Conservation (phyloP, 2,113 vertebrate species). For the Eonycteris spelaea region DNA sequence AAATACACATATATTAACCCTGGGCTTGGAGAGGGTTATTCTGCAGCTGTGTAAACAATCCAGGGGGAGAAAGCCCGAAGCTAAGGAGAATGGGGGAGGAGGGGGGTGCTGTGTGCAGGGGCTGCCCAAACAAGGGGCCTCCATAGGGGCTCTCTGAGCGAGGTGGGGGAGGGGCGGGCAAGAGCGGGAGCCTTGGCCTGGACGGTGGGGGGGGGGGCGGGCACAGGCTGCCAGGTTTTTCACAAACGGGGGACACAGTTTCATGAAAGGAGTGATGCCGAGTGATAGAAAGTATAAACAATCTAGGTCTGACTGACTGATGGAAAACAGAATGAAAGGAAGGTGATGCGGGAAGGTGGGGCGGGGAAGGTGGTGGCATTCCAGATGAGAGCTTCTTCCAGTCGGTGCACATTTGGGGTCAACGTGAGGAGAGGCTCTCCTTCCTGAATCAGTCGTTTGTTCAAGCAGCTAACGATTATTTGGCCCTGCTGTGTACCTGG, state of each 20-base stretch:
- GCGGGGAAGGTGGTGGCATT: background rate
- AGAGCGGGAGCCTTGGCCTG: background rate
- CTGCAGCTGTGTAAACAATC: constrained; percentile 75
- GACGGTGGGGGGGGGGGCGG: fast-evolving
- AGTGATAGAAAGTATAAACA: background rate
- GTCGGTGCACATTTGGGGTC: background rate
- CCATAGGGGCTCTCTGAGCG: background rate
- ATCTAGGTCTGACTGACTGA: background rate
- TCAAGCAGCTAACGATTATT: background rate
- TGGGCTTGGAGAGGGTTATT: background rate
- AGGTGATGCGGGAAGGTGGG: background rate
- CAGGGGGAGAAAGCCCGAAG: background rate
- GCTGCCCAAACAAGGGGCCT: background rate
- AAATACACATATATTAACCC: constrained; percentile 57
- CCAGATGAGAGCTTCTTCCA: background rate
- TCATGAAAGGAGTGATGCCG: background rate
- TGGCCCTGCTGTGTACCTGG: background rate
- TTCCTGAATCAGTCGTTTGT: too few relatives aligned
- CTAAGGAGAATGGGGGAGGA: background rate
- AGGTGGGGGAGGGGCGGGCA: background rate
- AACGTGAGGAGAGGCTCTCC: background rate
- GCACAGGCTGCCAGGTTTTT: background rate
- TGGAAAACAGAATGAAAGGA: background rate
- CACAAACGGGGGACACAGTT: background rate
- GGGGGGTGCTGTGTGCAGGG: background rate